phyloP scores from a whole-genome alignment of 1,140 invertebrate genomes.

The Gyrodactylus salaris region DNA sequence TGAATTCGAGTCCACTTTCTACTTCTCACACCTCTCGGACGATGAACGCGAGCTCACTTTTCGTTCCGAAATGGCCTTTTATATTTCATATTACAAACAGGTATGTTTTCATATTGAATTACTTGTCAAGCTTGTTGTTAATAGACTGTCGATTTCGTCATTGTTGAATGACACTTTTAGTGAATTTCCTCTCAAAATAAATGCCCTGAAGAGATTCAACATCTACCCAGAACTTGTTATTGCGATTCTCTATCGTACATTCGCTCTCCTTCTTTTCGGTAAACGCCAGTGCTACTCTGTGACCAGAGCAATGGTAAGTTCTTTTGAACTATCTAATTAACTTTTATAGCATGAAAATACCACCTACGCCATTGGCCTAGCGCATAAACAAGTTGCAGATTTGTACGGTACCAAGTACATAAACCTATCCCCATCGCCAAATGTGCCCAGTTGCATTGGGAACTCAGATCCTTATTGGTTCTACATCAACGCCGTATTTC shows the following conservation, averaged over 20 bases:
- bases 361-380: no score
- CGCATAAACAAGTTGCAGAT: no score
- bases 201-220: slow-evolving; percentile 43
- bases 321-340: no score
- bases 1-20: not conserved
- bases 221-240: slow-evolving; percentile 39
- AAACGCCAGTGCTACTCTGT: not conserved
- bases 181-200: slow-evolving; percentile 40
- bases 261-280: not conserved
- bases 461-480: slow-evolving; percentile 37
- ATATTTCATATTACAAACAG: slow-evolving; percentile 52
- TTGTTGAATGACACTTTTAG: slow-evolving; percentile 38
- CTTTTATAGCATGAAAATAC: no score
- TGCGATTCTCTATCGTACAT: slow-evolving; percentile 1
- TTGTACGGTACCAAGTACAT: no score
- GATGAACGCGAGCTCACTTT: slow-evolving; percentile 45
- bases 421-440: no score
- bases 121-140: slow-evolving; percentile 26
- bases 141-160: slow-evolving; percentile 26
- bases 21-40: slow-evolving; percentile 41
- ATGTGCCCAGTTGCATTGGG: slow-evolving; percentile 15
- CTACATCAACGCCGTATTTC: slow-evolving; percentile 35
- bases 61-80: slow-evolving; percentile 45
- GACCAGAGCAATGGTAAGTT: not conserved
- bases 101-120: slow-evolving; percentile 24